These are phyloP conservation scores for Cantharis nigra DNA, from an alignment of 2,888 invertebrate species.

Conservation along the genomic window DNA sequence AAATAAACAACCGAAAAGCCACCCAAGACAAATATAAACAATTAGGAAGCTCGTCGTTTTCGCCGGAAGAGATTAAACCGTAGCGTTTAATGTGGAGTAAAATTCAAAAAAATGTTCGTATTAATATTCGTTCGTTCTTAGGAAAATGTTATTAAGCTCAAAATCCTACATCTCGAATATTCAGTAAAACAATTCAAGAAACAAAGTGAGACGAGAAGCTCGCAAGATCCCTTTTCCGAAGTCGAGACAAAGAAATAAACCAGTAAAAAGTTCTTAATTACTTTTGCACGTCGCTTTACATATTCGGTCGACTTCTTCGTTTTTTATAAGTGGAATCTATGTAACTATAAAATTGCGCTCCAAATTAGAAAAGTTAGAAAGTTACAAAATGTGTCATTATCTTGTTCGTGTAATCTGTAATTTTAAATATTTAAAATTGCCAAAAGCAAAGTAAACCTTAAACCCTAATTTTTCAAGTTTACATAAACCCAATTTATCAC, in stretches of 20 bases:
- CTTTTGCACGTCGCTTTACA: background rate
- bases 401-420: background rate
- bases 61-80: no score
- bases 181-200: background rate
- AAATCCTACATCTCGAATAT: background rate
- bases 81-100: background rate
- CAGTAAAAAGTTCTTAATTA: background rate
- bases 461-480: background rate
- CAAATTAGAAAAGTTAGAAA: background rate
- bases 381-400: background rate
- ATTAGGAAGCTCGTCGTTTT: background rate
- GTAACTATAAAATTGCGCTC: background rate
- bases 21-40: background rate
- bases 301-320: background rate
- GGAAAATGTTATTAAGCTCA: background rate
- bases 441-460: background rate
- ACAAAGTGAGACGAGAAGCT: background rate
- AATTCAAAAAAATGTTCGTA: background rate
- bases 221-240: background rate
- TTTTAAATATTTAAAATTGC: background rate
- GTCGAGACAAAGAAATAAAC: background rate
- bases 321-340: background rate
- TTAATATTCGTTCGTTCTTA: background rate
- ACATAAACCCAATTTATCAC: background rate
- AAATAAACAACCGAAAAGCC: background rate